phyloP scores from a whole-genome alignment of 1,140 invertebrate species.

The Acromyrmex echinatior region DNA sequence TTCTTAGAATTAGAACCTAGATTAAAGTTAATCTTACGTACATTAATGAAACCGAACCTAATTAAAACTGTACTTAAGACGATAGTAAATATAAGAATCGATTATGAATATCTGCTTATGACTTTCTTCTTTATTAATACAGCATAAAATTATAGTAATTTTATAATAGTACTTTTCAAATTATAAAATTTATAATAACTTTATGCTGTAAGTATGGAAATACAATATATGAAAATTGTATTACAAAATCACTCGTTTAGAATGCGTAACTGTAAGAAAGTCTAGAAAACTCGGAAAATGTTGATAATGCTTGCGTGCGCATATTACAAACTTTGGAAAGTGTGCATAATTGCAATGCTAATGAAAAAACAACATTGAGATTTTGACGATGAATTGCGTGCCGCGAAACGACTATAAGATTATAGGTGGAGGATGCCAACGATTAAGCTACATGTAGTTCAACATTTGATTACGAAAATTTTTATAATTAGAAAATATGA shows the following conservation, averaged over 20 bases:
- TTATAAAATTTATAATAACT: background rate
- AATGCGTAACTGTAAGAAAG: background rate
- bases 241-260: background rate
- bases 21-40: too few species aligned
- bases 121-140: background rate
- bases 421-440: background rate
- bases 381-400: slow-evolving; percentile 41
- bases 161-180: too few species aligned
- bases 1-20: too few species aligned
- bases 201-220: background rate
- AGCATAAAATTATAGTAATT: background rate
- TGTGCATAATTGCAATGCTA: slow-evolving; percentile 69
- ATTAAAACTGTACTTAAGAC: too few species aligned
- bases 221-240: background rate
- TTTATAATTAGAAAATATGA: background rate
- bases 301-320: slow-evolving; percentile 9
- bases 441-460: slow-evolving; percentile 20
- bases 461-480: slow-evolving; percentile 11
- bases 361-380: slow-evolving; percentile 63
- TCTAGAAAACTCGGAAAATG: slow-evolving; percentile 4
- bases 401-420: slow-evolving; percentile 44
- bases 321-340: slow-evolving; percentile 74
- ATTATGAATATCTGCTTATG: too few species aligned
- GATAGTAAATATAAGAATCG: too few species aligned
- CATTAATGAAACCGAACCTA: too few species aligned